Base-by-base conservation (phyloP, 2,888 invertebrate genomes). In the Pegoplata infirma region DNA sequence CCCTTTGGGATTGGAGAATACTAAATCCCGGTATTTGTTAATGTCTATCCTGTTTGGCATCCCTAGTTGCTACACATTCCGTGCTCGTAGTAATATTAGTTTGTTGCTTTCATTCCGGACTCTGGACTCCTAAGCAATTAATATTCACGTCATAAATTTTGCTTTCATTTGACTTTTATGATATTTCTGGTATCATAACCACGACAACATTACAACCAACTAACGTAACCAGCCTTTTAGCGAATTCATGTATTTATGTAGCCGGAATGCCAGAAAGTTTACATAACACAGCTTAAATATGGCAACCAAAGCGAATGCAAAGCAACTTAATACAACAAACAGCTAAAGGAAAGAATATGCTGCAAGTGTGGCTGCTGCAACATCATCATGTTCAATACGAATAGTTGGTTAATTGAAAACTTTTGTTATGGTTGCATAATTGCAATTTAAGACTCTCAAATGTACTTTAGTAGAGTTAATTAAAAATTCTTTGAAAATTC, bases 81-180 rank as follows among this genome's bases (percentile, higher is more conserved):
- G 46, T 17, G 46, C 10, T 7, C 5, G 46, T 17, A 21, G 2
- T 2, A 32, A 47, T 28, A 0, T 25, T 3, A 32, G n/a, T 4
- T 58, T 59, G 25, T 69, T 44, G 8, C 32, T 12, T 69, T 58
- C 49, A n/a, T n/a, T n/a, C n/a, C n/a, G 6, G 6, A 28, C 32
- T 36, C 25, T 40, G 36, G 16, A 55, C 46, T 46, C 8, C 32
- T 12, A 47, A 55, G 55, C 82, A 86, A 85, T 85, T 86, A 86
- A 85, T 82, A 80, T 83, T 80, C 61, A 81, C 28, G 68, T 81
- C 85, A 83, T 84, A 56, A 66, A 84, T 86, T 84, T 67, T 55
- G 53, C 73, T 32, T 81, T 69, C 74, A 81, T 80, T 80, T 83
- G 81, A 84, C 84, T 82, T 85, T 86, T 84, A 85, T 84, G 84